phyloP scores from a whole-genome alignment of 2,888 invertebrate species.

The Agriopis marginaria region DNA sequence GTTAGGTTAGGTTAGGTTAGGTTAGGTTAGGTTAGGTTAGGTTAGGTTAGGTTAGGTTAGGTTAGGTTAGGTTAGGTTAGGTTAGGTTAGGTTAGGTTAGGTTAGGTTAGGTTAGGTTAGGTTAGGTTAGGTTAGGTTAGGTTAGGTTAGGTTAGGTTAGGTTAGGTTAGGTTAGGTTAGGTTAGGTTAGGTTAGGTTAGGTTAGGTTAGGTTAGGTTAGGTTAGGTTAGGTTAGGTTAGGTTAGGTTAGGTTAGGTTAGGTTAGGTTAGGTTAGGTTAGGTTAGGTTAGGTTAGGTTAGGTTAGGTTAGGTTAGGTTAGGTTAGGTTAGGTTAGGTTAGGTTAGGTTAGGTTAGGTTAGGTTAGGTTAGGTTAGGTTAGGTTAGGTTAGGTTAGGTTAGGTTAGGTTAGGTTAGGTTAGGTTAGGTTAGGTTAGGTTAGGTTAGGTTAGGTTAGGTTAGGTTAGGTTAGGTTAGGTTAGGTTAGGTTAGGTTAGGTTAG shows the following conservation, averaged over 20 bases:
- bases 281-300: slow-evolving; percentile 26
- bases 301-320: slow-evolving; percentile 39
- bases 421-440: slow-evolving; percentile 40
- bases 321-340: slow-evolving; percentile 35
- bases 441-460: slow-evolving; percentile 37
- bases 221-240: slow-evolving; percentile 44
- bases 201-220: slow-evolving; percentile 35
- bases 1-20: slow-evolving; percentile 33
- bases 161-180: slow-evolving; percentile 42
- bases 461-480: slow-evolving; percentile 34
- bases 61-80: not conserved
- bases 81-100: slow-evolving; percentile 28
- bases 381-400: slow-evolving; percentile 41
- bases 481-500: slow-evolving; percentile 39
- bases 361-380: slow-evolving; percentile 27
- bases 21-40: slow-evolving; percentile 25
- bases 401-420: slow-evolving; percentile 39
- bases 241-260: slow-evolving; percentile 50
- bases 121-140: slow-evolving; percentile 28
- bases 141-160: slow-evolving; percentile 41
- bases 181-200: slow-evolving; percentile 38
- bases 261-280: slow-evolving; percentile 41
- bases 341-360: slow-evolving; percentile 21
- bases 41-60: slow-evolving; percentile 2
- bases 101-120: slow-evolving; percentile 37